Base-by-base conservation (phyloP, 2,113 vertebrate genomes). In the Tragelaphus imberbis region DNA sequence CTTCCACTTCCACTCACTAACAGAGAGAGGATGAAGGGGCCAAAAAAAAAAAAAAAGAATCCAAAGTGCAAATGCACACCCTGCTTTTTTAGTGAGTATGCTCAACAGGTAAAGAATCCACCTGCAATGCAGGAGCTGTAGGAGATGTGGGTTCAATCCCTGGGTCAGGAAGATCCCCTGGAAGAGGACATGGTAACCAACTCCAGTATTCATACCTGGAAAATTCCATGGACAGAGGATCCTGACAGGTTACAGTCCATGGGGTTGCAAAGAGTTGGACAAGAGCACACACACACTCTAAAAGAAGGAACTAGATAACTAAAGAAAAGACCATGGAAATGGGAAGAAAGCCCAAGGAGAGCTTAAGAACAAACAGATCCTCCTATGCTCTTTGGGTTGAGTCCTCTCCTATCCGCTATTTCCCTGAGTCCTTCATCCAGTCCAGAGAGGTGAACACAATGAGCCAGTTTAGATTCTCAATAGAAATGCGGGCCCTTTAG, bases 51-150 rank as follows among this genome's bases (percentile, higher is more conserved):
- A 6, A 11, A 36, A 8, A 5, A 13, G 21, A 33, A 16, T 1
- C 27, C 4, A 0, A 14, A 0, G 19, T 7, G 8, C 56, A 56
- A 33, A 25, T 0, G 0, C 1, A 40, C 13, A 7, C 17, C 49
- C 10, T 59, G 61, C 40, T 30, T 81, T 56, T 40, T 3, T 3
- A 47, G 2, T 3, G 0, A 11, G 19, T 2, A 44, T 55, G 55
- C 2, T 27, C 17, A 40, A 14, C 0, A 8, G 71, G 71, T 25
- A 14, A 25, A 25, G 19, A 40, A 44, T 25, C 36, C 36, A 13
- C 11, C 21, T 75, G 21, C 21, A 75, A 2, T 25, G 11, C 71
- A 75, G 21, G 65, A 75, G 71, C 11, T 44, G 21, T 21, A 75
- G 71, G 21, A 75, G 71, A 44, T 13, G 21, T 25, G 21, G 36